Percentiles rank a stretch among this genome's conserved stretches.
Evolutionary conservation across 2,797 vertebrate species (phyloP).

Genomic region (Cyprinodon diabolis): DNA sequence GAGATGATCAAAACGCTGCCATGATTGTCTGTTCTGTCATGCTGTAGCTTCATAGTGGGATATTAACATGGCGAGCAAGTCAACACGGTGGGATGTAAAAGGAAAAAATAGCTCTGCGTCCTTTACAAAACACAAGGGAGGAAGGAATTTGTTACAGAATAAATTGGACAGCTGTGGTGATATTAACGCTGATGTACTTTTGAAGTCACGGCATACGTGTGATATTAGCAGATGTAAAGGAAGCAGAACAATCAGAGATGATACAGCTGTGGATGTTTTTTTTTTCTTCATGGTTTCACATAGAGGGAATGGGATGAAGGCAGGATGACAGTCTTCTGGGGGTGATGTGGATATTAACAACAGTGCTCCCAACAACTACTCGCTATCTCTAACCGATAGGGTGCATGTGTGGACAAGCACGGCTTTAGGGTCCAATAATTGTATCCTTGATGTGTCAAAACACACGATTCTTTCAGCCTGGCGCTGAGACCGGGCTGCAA

Average conservation of each 20-base stretch:
- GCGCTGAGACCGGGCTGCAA: conserved; percentile 55
- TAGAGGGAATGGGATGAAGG: conserved; percentile 13
- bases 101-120: conserved; percentile 61
- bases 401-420: conserved; percentile 95
- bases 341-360: conserved; percentile 47
- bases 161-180: conserved; percentile 70
- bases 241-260: conserved; percentile 51
- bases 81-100: conserved; percentile 69
- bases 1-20: conserved; percentile 76
- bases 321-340: conserved; percentile 18
- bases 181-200: conserved; percentile 71
- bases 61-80: conserved; percentile 55
- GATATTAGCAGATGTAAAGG: conserved; percentile 60
- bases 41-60: conserved; percentile 50
- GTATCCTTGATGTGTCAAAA: conserved; percentile 95
- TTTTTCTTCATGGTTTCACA: conserved; percentile 12
- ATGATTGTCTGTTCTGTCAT: conserved; percentile 63
- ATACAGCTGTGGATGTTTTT: conserved; percentile 6
- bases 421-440: conserved; percentile 90
- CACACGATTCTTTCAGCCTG: conserved; percentile 52
- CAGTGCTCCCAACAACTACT: conserved; percentile 39
- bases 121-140: conserved; percentile 64
- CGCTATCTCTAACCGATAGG: conserved; percentile 58
- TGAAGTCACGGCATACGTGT: conserved; percentile 63
- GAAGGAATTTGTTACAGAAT: conserved; percentile 52